Percentiles rank a stretch among this genome's conserved stretches.
Evolutionary conservation across 2,888 invertebrate species (phyloP).

Genomic region (Conops quadrifasciatus): DNA sequence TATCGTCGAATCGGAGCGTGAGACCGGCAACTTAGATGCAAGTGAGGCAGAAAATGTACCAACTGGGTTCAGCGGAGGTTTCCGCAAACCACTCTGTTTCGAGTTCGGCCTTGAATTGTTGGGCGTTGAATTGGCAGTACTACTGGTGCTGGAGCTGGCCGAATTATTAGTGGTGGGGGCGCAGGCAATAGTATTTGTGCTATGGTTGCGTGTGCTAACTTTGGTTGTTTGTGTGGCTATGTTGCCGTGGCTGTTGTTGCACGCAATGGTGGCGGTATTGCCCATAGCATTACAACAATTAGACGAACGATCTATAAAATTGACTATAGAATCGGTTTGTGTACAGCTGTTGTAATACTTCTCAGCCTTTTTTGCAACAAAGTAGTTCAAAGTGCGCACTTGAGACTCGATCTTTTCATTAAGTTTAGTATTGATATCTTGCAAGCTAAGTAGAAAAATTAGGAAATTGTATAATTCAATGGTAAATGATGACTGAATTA

Average conservation of each 20-base stretch:
- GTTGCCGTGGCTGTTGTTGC: background rate
- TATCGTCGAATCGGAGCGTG: slow-evolving; percentile 68
- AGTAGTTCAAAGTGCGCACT: slow-evolving; percentile 61
- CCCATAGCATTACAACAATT: slow-evolving; percentile 33
- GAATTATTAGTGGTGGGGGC: slow-evolving; percentile 45
- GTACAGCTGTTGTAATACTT: slow-evolving; percentile 61
- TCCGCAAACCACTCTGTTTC: slow-evolving; percentile 67
- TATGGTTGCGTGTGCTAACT: slow-evolving; percentile 50
- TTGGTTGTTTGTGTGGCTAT: slow-evolving; percentile 46
- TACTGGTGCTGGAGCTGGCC: slow-evolving; percentile 62
- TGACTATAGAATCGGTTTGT: slow-evolving; percentile 62
- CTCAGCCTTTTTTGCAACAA: slow-evolving; percentile 58
- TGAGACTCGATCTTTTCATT: slow-evolving; percentile 68
- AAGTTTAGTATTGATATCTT: slow-evolving; percentile 67
- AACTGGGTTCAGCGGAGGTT: slow-evolving; percentile 40
- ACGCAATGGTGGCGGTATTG: background rate
- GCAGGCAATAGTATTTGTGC: slow-evolving; percentile 58
- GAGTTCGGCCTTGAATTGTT: slow-evolving; percentile 63
- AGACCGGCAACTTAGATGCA: slow-evolving; percentile 66
- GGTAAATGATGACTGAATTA: background rate
- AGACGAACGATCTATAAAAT: slow-evolving; percentile 50
- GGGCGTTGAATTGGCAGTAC: slow-evolving; percentile 63
- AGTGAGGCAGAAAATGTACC: slow-evolving; percentile 39
- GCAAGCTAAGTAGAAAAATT: slow-evolving; percentile 53
- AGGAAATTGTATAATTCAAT: background rate